Conservation (phyloP, 2,888 invertebrate genomes). For the Diogma glabrata region DNA sequence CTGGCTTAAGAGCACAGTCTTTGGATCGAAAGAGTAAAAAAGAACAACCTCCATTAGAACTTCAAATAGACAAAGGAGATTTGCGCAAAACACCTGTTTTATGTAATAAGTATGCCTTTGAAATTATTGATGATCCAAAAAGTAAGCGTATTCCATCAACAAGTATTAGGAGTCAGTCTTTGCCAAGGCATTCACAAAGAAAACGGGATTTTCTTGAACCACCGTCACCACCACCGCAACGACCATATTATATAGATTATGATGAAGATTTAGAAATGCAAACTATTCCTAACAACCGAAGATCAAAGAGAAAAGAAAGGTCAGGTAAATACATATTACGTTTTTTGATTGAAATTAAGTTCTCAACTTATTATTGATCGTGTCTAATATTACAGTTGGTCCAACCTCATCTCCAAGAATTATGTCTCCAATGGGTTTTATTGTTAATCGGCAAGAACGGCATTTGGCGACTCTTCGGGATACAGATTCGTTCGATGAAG, state of each 20-base stretch:
- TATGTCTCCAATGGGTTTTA: constrained; percentile 57
- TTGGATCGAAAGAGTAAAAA: constrained; percentile 28
- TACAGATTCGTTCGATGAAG: constrained; percentile 46
- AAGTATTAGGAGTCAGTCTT: constrained; percentile 19
- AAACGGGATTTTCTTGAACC: constrained; percentile 15
- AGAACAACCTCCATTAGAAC: constrained; percentile 25
- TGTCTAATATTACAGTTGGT: neutral
- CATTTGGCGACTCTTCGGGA: constrained; percentile 42
- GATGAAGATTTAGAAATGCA: constrained; percentile 29
- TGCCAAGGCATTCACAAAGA: constrained; percentile 20
- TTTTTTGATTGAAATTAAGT: no score
- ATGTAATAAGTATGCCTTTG: constrained; percentile 58
- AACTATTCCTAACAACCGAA: constrained; percentile 20
- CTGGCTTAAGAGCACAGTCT: constrained; percentile 28
- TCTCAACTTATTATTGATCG: neutral
- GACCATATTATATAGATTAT: constrained; percentile 23
- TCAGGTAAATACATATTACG: constrained; percentile 18
- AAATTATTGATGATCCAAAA: constrained; percentile 27
- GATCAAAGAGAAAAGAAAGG: constrained; percentile 20
- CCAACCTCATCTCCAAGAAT: constrained; percentile 46
- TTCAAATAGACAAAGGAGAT: constrained; percentile 30
- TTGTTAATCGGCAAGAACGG: constrained; percentile 43
- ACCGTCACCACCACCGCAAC: constrained; percentile 22
- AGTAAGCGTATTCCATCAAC: constrained; percentile 8
- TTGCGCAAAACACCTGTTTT: constrained; percentile 48